Percentiles rank a stretch among this genome's conserved stretches.
phyloP scores from a whole-genome alignment of 2,797 vertebrate species.

The Acipenser transmontanus region DNA sequence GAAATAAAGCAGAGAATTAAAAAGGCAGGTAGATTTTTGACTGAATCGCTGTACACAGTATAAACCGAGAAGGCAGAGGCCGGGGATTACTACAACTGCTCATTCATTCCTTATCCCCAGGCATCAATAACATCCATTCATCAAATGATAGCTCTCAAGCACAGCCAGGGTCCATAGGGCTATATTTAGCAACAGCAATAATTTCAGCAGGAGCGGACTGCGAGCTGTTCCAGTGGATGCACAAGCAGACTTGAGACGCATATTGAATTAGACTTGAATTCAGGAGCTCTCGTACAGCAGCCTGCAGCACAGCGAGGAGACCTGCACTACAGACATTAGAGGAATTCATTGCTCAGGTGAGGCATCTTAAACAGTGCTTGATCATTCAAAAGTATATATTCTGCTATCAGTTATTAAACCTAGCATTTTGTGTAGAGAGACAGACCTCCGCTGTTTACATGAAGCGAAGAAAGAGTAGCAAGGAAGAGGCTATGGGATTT shows the following conservation, averaged over 20 bases:
- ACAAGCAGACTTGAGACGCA: background rate
- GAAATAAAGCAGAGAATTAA: too few relatives aligned
- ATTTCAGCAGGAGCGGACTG: background rate
- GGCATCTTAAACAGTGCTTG: background rate
- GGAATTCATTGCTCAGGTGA: background rate
- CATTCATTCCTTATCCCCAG: conserved; percentile 11
- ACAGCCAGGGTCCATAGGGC: conserved; percentile 53
- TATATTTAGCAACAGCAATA: conserved; percentile 56
- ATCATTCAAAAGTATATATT: too few relatives aligned
- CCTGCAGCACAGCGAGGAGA: background rate
- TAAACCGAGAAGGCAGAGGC: background rate
- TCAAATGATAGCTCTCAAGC: conserved; percentile 37
- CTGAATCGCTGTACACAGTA: background rate
- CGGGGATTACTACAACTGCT: background rate
- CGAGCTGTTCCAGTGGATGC: background rate
- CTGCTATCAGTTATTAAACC: too few relatives aligned
- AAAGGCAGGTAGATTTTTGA: background rate
- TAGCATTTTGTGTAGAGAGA: too few relatives aligned
- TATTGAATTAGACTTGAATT: background rate
- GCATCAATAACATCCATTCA: conserved; percentile 40
- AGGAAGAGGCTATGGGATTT: too few relatives aligned
- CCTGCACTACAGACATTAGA: background rate
- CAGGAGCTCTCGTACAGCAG: background rate
- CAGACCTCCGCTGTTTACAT: too few relatives aligned
- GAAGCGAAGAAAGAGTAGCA: too few relatives aligned